phyloP scores from a whole-genome alignment of 2,113 vertebrate genomes.

The Grantiella picta region DNA sequence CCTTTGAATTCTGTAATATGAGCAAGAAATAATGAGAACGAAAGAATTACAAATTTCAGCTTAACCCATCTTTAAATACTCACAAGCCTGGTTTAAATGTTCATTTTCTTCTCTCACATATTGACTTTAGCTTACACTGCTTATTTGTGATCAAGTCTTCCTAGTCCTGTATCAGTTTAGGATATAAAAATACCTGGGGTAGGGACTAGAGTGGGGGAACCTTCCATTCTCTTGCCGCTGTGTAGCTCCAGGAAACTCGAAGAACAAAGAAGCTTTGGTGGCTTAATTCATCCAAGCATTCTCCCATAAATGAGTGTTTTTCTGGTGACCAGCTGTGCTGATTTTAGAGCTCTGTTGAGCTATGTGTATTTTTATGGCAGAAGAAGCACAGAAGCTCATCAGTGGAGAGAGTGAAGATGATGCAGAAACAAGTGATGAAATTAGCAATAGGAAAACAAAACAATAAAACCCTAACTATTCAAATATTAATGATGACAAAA shows the following conservation, averaged over 20 bases:
- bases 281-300: neutral
- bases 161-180: neutral
- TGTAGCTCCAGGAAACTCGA: neutral
- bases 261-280: neutral
- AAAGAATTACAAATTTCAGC: neutral
- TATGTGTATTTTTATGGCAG: conserved; percentile 59
- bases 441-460: conserved; percentile 19
- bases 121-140: neutral
- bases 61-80: neutral
- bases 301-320: neutral
- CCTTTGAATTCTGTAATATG: neutral
- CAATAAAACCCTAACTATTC: neutral
- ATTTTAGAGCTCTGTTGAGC: neutral
- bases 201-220: neutral
- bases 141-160: neutral
- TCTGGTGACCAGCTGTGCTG: conserved; percentile 21
- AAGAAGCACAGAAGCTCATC: neutral
- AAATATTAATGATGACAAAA: conserved; percentile 22
- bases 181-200: neutral
- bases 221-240: neutral
- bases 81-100: neutral
- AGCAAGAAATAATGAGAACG: neutral
- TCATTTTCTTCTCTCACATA: neutral
- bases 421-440: conserved; percentile 17
- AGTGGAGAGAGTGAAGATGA: conserved; percentile 25